Base-by-base conservation (phyloP, 1,140 invertebrate genomes). In the Brachionus rubens region DNA sequence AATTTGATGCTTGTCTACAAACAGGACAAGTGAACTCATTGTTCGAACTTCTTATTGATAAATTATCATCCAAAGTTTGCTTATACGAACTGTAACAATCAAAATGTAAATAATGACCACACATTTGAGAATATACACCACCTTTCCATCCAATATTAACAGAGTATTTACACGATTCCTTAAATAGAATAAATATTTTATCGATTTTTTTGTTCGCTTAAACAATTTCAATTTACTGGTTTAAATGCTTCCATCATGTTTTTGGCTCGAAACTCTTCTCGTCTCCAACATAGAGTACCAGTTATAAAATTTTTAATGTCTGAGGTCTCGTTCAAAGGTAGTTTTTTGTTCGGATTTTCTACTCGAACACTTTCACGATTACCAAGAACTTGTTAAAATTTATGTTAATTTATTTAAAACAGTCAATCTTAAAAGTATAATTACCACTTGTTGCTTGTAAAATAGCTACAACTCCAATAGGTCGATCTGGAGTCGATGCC, bases 1-100 rank as follows among this genome's bases (percentile, higher is more conserved):
- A 91, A 86, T 97, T 97, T 2, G 93, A 92, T 19, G 95, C 86
- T 85, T 96, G 93, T 16, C 94, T 88, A 85, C 94, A 98, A 26
- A 96, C 85, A 2, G 94, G 94, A 85, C 94, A 97, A 76, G 91
- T 88, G 86, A 93, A 97, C 86, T 97, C 94, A 21, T 92, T 92
- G 50, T 90, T 89, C 78, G 81, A 81, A 48, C 85, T 81, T 33
- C 80, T 78, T 10, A 19, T 28, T 36, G 85, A 67, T 24, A 76
- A 79, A 78, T 79, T 21, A 65, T 80, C 40, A 62, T 65, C 75
- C 21, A 96, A 85, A 4, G 92, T 92, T 76, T 89, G 88, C 52
- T 94, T 85, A 86, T 96, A 98, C 0, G 91, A 90, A 81, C 90
- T 90, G 78, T 94, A 88, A 85, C 94, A 98, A 81, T 92, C 91